phyloP scores from a whole-genome alignment of 2,113 vertebrate species.

The Seriola quinqueradiata region DNA sequence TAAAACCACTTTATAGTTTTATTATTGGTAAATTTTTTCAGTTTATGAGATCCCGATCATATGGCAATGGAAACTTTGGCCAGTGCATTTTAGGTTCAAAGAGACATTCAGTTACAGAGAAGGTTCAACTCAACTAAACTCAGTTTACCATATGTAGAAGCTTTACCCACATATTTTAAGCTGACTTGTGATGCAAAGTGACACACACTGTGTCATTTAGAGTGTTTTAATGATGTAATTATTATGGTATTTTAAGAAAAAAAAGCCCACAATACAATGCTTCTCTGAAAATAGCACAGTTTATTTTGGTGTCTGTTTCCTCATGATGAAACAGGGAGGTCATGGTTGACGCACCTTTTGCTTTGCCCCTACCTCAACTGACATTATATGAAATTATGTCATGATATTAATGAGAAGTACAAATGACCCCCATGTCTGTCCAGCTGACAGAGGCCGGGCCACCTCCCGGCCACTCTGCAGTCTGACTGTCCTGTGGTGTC shows the following conservation, averaged over 20 bases:
- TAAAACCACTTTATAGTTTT: neutral
- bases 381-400: slow-evolving; percentile 3
- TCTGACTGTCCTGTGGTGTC: slow-evolving; percentile 15
- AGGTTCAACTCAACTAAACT: neutral
- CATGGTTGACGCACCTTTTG: neutral
- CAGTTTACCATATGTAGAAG: neutral
- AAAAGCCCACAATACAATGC: neutral
- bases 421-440: neutral
- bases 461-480: neutral
- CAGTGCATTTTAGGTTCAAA: neutral
- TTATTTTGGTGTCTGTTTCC: neutral
- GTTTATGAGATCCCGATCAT: neutral
- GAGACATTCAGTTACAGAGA: neutral
- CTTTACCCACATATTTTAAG: neutral
- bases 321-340: neutral
- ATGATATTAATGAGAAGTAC: neutral
- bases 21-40: neutral
- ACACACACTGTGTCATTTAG: neutral
- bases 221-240: neutral
- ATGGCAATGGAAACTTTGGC: neutral
- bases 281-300: neutral
- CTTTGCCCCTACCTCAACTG: neutral
- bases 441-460: neutral
- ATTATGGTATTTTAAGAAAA: neutral
- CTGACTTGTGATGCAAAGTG: neutral